Evolutionary conservation across 2,113 vertebrate species (phyloP).

Genomic region (Callipepla californica): DNA sequence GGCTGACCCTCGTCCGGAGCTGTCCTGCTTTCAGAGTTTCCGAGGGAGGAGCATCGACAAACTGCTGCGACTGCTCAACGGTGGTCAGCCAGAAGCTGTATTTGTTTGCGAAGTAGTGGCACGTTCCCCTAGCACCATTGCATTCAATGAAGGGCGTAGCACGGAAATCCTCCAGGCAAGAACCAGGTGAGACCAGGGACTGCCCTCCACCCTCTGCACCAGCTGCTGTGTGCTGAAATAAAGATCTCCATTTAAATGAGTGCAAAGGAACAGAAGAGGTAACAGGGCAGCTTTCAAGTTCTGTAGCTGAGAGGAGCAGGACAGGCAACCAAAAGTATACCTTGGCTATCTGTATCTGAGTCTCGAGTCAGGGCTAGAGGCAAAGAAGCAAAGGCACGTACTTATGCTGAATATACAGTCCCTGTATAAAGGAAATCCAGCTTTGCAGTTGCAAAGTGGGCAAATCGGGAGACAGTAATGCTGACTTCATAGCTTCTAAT

Average conservation of each 20-base stretch:
- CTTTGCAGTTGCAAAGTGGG: not conserved
- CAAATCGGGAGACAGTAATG: not conserved
- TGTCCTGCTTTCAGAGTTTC: constrained; percentile 90
- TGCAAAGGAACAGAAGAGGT: not conserved
- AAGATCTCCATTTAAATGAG: not conserved
- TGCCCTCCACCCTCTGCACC: constrained; percentile 93
- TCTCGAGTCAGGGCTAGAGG: not conserved
- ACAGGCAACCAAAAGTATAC: not conserved
- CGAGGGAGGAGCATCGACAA: constrained; percentile 73
- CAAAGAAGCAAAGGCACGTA: not conserved
- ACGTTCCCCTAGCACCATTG: constrained; percentile 89
- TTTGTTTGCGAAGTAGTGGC: constrained; percentile 96
- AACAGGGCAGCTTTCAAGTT: not conserved
- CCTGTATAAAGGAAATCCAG: not conserved
- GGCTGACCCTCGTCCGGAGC: constrained; percentile 88
- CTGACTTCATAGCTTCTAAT: not conserved
- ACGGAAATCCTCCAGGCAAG: constrained; percentile 95
- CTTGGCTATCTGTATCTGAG: not conserved
- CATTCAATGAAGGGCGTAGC: constrained; percentile 97
- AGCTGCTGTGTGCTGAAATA: constrained; percentile 89
- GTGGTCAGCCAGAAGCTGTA: constrained; percentile 97
- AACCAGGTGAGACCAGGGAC: constrained; percentile 93
- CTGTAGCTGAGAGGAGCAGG: not conserved
- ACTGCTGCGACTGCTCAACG: constrained; percentile 83
- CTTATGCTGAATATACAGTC: not conserved